Base-by-base conservation (phyloP, 2,888 invertebrate species). In the Crepidodera aurea region DNA sequence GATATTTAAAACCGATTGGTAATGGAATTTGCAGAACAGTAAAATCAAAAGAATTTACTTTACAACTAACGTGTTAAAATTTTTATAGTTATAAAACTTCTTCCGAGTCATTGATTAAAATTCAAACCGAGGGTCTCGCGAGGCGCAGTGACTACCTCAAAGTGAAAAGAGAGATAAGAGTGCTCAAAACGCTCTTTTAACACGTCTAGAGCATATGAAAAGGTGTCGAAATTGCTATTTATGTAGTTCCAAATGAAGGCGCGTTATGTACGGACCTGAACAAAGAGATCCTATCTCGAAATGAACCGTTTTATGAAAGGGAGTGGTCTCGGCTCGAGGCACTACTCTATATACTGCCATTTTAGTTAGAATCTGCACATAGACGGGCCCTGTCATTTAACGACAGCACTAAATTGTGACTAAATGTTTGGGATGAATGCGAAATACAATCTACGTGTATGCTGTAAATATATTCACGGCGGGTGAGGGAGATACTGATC, bases 141-240 rank as follows among this genome's bases (percentile, higher is more conserved):
- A 34, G 34, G 13, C 16, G 25, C 40, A 34, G 18, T 40, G 51
- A 40, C 27, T 25, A 22, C 18, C 56, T 61, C 51, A 56, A 56
- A 56, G 54, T 39, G 57, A 34, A 57, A 57, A 42, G 58, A 60
- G 56, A 63, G 67, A 65, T 65, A 65, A 65, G 58, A 59, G 59
- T 56, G 37, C 58, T 62, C 58, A 55, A 67, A 48, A 60, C 57
- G 56, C 46, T 55, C 50, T 50, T 56, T 65, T 61, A 63, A 65
- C 60, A 54, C 61, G 61, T 63, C 63, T 57, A 53, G 54, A 60
- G 65, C 63, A 66, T 69, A 69, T 74, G 72, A 73, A 73, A 73
- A 75, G 74, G 76, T 76, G 76, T 75, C 71, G 72, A 75, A 76
- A 76, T 76, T 75, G 73, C 73, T 71, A 69, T 72, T 72, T 75